phyloP scores from a whole-genome alignment of 37 sponge, comb jelly and placozoan species.

The Corticium candelabrum region DNA sequence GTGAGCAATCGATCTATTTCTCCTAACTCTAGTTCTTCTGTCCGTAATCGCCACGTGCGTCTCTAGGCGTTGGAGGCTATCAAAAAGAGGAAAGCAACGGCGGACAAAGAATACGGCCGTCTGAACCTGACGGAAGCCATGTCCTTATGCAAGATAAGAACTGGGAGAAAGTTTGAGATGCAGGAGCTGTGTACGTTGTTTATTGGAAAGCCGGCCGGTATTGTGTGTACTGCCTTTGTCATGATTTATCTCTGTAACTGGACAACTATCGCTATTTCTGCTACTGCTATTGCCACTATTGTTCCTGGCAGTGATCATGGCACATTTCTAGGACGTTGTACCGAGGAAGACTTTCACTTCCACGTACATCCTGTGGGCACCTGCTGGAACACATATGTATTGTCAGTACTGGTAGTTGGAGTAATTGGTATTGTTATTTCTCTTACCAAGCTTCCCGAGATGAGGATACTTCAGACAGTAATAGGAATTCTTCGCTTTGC shows the following conservation, averaged over 20 bases:
- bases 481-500: neutral
- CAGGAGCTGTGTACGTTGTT: neutral
- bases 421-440: neutral
- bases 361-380: neutral
- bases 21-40: no score
- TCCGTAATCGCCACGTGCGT: no score
- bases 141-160: neutral
- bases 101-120: no score
- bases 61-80: no score
- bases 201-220: neutral
- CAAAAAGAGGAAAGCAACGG: no score
- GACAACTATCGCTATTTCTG: neutral
- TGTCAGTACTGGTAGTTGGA: neutral
- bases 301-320: neutral
- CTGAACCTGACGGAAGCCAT: no score
- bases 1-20: no score
- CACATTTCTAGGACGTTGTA: neutral
- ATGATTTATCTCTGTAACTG: neutral
- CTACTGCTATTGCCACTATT: neutral
- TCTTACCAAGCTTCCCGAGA: neutral
- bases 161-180: neutral
- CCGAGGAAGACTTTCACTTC: neutral
- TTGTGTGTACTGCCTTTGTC: neutral
- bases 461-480: neutral
- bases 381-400: neutral